A percentile compares a stretch with the other conserved stretches of the same genome.
phyloP scores from a whole-genome alignment of 37 sponge, comb jelly and placozoan species.

The Diacarnus erythraeanus region DNA sequence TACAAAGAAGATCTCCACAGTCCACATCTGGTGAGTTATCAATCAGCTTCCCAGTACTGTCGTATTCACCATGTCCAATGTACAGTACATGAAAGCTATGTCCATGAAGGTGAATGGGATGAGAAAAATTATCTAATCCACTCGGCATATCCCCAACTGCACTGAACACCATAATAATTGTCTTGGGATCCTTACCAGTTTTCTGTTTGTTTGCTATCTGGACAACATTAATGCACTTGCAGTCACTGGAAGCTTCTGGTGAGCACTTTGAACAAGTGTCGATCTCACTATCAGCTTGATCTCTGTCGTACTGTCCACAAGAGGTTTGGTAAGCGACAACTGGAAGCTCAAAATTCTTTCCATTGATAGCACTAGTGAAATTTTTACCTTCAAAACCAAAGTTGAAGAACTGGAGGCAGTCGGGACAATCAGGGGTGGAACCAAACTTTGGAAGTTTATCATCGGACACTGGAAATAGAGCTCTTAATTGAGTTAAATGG shows the following conservation, averaged over 20 bases:
- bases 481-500: slow-evolving; percentile 26
- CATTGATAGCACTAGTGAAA: slow-evolving; percentile 35
- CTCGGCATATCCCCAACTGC: neutral
- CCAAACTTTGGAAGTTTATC: neutral
- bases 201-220: neutral
- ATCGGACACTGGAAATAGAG: slow-evolving; percentile 6
- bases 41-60: neutral
- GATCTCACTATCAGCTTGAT: neutral
- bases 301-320: neutral
- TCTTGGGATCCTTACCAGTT: neutral
- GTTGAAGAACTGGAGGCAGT: too few relatives aligned
- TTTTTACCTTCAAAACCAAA: slow-evolving; percentile 45
- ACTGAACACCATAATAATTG: slow-evolving; percentile 9
- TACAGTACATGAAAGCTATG: slow-evolving; percentile 68
- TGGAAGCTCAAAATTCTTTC: slow-evolving; percentile 33
- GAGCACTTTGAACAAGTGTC: neutral
- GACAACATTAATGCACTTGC: slow-evolving; percentile 10
- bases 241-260: too few relatives aligned
- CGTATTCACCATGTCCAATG: slow-evolving; percentile 70
- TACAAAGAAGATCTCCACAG: slow-evolving; percentile 15
- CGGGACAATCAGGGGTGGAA: neutral
- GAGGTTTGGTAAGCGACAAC: slow-evolving; percentile 21
- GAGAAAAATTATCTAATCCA: slow-evolving; percentile 12
- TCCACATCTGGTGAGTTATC: slow-evolving; percentile 17
- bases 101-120: slow-evolving; percentile 78